phyloP scores from a whole-genome alignment of 2,888 invertebrate genomes.

The Sacculina carcini region DNA sequence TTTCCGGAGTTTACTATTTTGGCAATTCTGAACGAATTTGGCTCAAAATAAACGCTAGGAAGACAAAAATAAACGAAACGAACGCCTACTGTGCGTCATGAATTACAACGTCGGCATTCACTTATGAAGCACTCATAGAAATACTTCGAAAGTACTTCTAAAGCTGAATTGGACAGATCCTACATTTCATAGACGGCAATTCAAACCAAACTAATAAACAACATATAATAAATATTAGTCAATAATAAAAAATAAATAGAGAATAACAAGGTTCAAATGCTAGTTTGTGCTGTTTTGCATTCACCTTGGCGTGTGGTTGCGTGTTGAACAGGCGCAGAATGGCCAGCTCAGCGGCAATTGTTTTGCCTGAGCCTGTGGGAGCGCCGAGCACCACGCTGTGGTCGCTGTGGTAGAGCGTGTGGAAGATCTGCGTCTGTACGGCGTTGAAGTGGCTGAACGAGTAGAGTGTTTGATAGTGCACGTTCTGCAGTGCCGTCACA shows the following conservation, averaged over 20 bases:
- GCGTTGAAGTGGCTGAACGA: slow-evolving; percentile 88
- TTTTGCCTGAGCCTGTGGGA: slow-evolving; percentile 93
- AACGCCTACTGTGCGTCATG: no score
- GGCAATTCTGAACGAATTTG: no score
- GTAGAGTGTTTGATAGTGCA: slow-evolving; percentile 51
- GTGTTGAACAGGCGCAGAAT: slow-evolving; percentile 71
- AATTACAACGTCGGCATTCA: no score
- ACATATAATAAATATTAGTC: background rate
- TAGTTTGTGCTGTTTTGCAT: background rate
- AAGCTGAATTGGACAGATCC: no score
- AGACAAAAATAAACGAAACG: no score
- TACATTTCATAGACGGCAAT: background rate
- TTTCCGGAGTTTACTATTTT: no score
- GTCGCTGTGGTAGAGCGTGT: slow-evolving; percentile 81
- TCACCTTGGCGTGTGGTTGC: slow-evolving; percentile 46
- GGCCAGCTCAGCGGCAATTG: slow-evolving; percentile 89
- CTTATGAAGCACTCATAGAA: no score
- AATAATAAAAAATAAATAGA: background rate
- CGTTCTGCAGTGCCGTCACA: slow-evolving; percentile 48
- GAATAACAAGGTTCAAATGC: background rate
- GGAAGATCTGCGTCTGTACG: slow-evolving; percentile 93
- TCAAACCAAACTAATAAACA: background rate
- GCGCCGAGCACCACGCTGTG: slow-evolving; percentile 79
- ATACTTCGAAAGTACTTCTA: no score
- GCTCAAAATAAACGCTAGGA: no score